Evolutionary conservation across 2,888 invertebrate species (phyloP).

Genomic region (Sphaeridia pumilis): DNA sequence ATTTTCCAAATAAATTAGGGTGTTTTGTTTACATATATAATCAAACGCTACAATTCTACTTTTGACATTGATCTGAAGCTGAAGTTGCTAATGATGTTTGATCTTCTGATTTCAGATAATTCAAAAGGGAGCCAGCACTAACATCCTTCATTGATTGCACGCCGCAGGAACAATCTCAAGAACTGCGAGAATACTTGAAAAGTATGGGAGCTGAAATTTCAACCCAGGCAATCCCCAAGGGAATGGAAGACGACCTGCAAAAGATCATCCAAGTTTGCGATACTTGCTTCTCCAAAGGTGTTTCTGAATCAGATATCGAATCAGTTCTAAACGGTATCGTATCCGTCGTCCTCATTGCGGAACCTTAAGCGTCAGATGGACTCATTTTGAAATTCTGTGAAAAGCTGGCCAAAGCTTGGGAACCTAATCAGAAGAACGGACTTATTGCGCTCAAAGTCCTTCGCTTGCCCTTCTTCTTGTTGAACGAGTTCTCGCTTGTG

Average conservation of each 20-base stretch:
- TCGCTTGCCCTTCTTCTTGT: constrained; percentile 82
- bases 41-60: no score
- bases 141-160: constrained; percentile 36
- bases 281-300: constrained; percentile 77
- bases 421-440: constrained; percentile 62
- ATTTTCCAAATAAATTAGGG: no score
- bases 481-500: constrained; percentile 69
- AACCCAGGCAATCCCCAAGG: constrained; percentile 77
- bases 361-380: constrained; percentile 30
- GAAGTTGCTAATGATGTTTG: no score
- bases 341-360: constrained; percentile 51
- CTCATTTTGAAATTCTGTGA: constrained; percentile 76
- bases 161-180: constrained; percentile 45
- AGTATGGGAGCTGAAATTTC: constrained; percentile 88
- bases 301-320: constrained; percentile 70
- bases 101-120: no score
- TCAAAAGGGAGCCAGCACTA: constrained; percentile 34
- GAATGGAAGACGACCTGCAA: constrained; percentile 82
- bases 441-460: constrained; percentile 74
- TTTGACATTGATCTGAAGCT: no score
- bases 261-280: constrained; percentile 91
- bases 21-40: no score
- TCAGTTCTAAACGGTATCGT: constrained; percentile 90
- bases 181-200: constrained; percentile 79
- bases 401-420: constrained; percentile 66